Conservation (phyloP, 2,113 vertebrate genomes). For the Trogon surrucura region DNA sequence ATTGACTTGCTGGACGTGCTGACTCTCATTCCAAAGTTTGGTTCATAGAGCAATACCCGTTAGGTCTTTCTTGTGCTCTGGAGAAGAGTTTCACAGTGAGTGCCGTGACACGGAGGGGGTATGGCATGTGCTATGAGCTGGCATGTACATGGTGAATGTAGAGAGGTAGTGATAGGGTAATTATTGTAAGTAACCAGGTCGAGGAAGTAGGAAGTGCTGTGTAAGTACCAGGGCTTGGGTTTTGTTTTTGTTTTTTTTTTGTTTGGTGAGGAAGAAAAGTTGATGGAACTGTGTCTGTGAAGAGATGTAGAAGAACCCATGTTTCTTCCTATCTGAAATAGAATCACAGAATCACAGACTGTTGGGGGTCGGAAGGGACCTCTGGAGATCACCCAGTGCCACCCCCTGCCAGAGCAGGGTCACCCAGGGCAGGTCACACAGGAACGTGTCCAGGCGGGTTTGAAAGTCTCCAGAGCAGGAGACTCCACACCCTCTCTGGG, state of each 20-base stretch:
- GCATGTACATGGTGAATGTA: fast-evolving
- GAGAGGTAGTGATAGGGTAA: background rate
- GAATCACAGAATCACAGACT: no score
- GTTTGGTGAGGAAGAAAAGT: background rate
- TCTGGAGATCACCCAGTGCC: no score
- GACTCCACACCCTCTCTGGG: no score
- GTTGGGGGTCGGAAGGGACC: no score
- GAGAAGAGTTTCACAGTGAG: background rate
- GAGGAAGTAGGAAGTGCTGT: background rate
- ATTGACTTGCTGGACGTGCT: background rate
- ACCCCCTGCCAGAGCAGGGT: no score
- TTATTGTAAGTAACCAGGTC: background rate
- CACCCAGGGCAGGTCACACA: no score
- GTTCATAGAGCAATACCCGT: background rate
- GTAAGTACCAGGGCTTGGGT: background rate
- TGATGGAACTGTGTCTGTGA: background rate
- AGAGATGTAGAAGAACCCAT: background rate
- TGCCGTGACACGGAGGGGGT: fast-evolving
- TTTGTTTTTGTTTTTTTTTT: background rate
- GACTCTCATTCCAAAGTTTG: background rate
- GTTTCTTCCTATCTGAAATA: background rate
- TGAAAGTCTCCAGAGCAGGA: no score
- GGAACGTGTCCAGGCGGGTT: no score
- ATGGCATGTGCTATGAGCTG: background rate
- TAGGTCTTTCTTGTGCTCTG: background rate